phyloP scores from a whole-genome alignment of 2,888 invertebrate species.

The Andrena minutula region DNA sequence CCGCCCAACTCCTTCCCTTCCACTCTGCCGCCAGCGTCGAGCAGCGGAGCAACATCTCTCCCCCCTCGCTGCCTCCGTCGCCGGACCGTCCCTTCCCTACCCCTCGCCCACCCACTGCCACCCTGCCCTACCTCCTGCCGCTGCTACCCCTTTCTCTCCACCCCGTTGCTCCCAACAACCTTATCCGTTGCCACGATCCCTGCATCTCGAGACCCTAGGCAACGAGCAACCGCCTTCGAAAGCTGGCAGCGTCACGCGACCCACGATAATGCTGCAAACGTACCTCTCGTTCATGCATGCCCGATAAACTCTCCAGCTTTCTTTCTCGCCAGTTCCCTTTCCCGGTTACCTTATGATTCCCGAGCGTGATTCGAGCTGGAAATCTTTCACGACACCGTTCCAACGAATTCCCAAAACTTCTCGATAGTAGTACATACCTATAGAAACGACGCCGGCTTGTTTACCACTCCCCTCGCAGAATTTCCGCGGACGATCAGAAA shows the following conservation, averaged over 20 bases:
- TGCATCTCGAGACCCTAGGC: constrained; percentile 55
- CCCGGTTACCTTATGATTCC: constrained; percentile 8
- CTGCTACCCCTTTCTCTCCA: constrained; percentile 30
- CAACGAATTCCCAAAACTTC: not conserved
- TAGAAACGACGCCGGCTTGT: not conserved
- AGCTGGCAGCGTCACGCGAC: constrained; percentile 76
- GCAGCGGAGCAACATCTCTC: not conserved
- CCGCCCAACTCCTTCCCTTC: constrained; percentile 80
- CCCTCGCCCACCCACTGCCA: not conserved
- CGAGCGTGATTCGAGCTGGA: not conserved
- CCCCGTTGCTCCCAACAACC: constrained; percentile 19
- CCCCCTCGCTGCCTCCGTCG: not conserved
- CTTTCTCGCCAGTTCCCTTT: not conserved
- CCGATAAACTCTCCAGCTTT: constrained; percentile 71
- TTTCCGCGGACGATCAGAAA: constrained; percentile 10
- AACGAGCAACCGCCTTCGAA: constrained; percentile 69
- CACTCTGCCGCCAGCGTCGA: constrained; percentile 32
- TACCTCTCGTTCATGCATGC: constrained; percentile 72
- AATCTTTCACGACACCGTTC: not conserved
- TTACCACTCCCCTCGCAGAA: not conserved
- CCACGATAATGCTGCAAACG: constrained; percentile 77
- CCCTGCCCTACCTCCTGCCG: not conserved
- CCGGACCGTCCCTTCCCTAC: not conserved
- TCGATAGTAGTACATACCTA: no score
- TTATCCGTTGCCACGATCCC: constrained; percentile 46